phyloP scores from a whole-genome alignment of 1,140 invertebrate genomes.

The Diorhabda carinulata region DNA sequence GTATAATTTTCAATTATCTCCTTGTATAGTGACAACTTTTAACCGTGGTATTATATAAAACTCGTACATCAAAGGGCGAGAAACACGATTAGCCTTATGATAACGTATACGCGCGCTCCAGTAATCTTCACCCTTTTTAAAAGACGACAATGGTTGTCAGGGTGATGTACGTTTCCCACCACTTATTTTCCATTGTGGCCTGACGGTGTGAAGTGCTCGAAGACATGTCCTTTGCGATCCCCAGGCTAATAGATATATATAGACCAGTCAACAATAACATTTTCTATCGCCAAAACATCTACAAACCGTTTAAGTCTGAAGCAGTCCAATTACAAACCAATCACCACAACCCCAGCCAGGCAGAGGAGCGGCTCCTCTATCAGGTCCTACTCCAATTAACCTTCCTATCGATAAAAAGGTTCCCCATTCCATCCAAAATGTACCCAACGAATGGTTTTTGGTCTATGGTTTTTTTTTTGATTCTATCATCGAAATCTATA shows the following conservation, averaged over 20 bases:
- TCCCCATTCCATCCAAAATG: too few species aligned
- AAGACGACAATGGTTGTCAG: conserved; percentile 18
- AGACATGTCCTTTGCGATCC: conserved; percentile 30
- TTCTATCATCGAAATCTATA: too few species aligned
- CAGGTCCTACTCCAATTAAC: too few species aligned
- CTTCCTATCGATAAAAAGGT: too few species aligned
- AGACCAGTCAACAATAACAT: background rate
- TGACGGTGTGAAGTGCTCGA: conserved; percentile 37
- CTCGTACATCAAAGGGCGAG: background rate
- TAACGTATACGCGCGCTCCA: conserved; percentile 22
- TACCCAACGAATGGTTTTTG: too few species aligned
- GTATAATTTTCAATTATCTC: background rate
- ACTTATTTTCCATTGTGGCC: conserved; percentile 22
- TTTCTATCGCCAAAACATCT: too few species aligned
- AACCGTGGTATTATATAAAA: background rate
- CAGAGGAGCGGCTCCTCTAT: too few species aligned
- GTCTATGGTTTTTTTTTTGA: too few species aligned
- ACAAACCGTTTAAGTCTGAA: too few species aligned
- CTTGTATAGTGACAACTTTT: background rate
- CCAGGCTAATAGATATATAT: conserved; percentile 37
- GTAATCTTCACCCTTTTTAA: conserved; percentile 29
- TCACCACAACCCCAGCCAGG: too few species aligned
- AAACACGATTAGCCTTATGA: conserved; percentile 27
- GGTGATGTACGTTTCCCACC: conserved; percentile 28
- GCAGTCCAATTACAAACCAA: too few species aligned